Percentiles rank a stretch among this genome's conserved stretches.
Evolutionary conservation across 2,888 invertebrate genomes (phyloP).

Genomic region (Leucoma salicis): DNA sequence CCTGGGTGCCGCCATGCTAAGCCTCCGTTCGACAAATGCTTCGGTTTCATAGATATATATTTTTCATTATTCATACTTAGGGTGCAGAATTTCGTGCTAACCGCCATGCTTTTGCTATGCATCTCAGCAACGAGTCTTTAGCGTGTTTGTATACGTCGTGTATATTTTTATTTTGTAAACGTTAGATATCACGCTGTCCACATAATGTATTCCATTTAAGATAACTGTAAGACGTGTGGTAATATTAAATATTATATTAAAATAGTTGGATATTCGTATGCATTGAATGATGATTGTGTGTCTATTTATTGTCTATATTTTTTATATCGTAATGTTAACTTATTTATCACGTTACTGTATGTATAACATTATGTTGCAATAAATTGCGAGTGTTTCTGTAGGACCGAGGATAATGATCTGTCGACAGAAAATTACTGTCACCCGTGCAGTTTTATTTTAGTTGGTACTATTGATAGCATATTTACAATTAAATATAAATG

Average conservation of each 20-base stretch:
- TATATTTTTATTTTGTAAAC: constrained; percentile 54
- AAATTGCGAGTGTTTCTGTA: constrained; percentile 54
- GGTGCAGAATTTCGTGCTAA: constrained; percentile 78
- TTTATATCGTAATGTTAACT: constrained; percentile 68
- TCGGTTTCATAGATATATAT: constrained; percentile 63
- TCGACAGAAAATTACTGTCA: constrained; percentile 52
- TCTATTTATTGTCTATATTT: constrained; percentile 76
- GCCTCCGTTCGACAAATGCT: constrained; percentile 43
- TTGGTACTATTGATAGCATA: constrained; percentile 45
- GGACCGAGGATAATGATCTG: constrained; percentile 63
- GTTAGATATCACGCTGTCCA: constrained; percentile 63
- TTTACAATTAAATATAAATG: constrained; percentile 48
- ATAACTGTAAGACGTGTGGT: constrained; percentile 72
- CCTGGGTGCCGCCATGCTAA: constrained; percentile 9
- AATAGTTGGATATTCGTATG: constrained; percentile 68
- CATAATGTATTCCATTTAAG: constrained; percentile 77
- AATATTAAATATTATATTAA: constrained; percentile 58
- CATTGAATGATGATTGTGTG: constrained; percentile 78
- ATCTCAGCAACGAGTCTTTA: constrained; percentile 69
- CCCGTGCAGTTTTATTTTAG: constrained; percentile 57
- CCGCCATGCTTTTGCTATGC: constrained; percentile 76
- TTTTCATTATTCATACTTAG: constrained; percentile 67
- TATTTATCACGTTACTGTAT: constrained; percentile 70
- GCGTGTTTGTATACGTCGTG: constrained; percentile 56
- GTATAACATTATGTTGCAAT: constrained; percentile 46